A percentile compares a stretch with the other conserved stretches of the same genome.
These are phyloP conservation scores for Mactra quadrangularis DNA, from an alignment of 1,140 invertebrate species.

Conservation along the genomic window DNA sequence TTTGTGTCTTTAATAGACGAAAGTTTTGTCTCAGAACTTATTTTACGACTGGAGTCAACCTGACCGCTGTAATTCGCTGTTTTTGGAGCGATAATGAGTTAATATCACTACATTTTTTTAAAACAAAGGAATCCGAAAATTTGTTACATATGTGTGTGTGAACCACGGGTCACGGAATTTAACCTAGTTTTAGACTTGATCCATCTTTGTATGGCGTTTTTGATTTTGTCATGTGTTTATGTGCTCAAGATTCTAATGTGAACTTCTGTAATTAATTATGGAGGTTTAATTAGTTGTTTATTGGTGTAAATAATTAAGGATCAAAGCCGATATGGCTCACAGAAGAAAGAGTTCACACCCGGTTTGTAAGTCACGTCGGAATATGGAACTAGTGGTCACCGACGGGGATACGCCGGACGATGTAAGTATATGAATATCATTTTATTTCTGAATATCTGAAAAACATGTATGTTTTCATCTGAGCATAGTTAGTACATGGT, in stretches of 20 bases:
- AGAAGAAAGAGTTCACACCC: conserved; percentile 61
- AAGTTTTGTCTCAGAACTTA: not conserved
- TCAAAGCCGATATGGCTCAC: conserved; percentile 31
- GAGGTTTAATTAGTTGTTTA: not conserved
- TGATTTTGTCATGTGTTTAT: not conserved
- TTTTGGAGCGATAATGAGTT: no score
- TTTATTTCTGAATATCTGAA: not conserved
- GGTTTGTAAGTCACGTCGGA: conserved; percentile 53
- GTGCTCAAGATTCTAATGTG: not conserved
- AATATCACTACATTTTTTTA: no score
- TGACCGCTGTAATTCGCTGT: not conserved
- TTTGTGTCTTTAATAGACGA: conserved; percentile 14
- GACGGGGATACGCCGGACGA: conserved; percentile 1
- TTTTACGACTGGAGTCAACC: not conserved
- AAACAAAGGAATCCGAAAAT: no score
- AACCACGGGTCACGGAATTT: not conserved
- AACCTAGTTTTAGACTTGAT: not conserved
- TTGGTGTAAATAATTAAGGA: not conserved
- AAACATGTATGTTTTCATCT: not conserved
- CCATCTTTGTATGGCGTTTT: no score
- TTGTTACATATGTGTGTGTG: no score
- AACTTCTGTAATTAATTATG: not conserved
- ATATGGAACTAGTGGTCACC: conserved; percentile 3
- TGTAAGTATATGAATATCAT: conserved; percentile 6
- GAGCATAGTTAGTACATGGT: not conserved